Base-by-base conservation (phyloP, 2,113 vertebrate species). In the Verasper variegatus region DNA sequence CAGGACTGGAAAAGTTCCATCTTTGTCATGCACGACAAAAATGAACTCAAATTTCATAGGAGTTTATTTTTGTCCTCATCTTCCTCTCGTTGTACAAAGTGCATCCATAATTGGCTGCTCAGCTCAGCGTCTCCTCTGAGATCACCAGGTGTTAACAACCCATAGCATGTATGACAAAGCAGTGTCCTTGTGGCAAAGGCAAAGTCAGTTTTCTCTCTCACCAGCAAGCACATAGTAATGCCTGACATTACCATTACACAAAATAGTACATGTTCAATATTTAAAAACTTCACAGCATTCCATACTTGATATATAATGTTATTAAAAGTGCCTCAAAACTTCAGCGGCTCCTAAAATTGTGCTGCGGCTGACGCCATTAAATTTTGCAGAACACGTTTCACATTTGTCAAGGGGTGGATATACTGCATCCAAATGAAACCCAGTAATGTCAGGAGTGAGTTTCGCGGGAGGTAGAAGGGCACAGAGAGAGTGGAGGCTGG, bases 41-140 rank as follows among this genome's bases (percentile, higher is more conserved):
- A 76, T 45, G 1, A 18, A 82, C 72, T 49, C 52, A 83, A 79
- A 87, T 79, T 82, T 81, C 20, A 83, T 71, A 18, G 1, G 6
- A 18, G 37, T 15, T 37, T 20, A 55, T 42, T 55, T 45, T 74
- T 70, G 4, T 67, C 69, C 57, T 66, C 7, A 6, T 66, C 27
- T 84, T 65, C 75, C 59, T 66, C 49, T 45, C 15, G 63, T 17
- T 31, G 37, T 52, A 60, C 79, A 70, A 31, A 51, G 24, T 0
- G 0, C 40, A 74, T 67, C 18, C 65, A 82, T 76, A 71, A 81
- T 79, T 81, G 57, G 86, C 42, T 26, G 54, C 42, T 51, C 4
- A 13, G 31, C 24, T 31, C 27, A 7, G 23, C 10, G 8, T 74
- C 35, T 58, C 23, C 40, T 67, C 60, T 21, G 1, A 47, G 71